Percentiles rank a stretch among this genome's conserved stretches.
Evolutionary conservation across 1,140 invertebrate species (phyloP).

Genomic region (Orchestia grillus): DNA sequence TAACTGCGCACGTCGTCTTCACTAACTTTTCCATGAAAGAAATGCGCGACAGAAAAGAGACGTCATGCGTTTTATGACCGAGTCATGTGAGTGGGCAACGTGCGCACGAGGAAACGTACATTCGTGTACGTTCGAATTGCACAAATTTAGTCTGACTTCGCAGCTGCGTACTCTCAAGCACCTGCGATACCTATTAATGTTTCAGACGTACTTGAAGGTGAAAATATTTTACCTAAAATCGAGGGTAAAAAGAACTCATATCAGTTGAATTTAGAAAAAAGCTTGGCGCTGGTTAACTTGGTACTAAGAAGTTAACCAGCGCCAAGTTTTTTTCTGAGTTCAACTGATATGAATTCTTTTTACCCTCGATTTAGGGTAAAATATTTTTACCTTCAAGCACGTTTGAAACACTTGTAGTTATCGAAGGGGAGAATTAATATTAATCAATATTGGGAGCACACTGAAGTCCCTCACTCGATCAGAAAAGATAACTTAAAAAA

Average conservation of each 20-base stretch:
- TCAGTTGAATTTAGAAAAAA: too few species aligned
- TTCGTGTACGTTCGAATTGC: background rate
- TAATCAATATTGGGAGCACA: too few species aligned
- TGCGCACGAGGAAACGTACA: background rate
- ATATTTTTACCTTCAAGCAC: background rate
- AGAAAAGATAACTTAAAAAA: background rate
- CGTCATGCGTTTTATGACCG: background rate
- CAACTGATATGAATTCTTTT: too few species aligned
- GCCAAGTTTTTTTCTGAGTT: too few species aligned
- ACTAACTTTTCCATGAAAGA: background rate
- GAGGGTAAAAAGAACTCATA: too few species aligned
- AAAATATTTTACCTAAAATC: background rate
- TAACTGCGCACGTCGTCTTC: background rate
- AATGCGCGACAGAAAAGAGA: conserved; percentile 28
- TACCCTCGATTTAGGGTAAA: background rate
- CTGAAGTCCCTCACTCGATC: too few species aligned
- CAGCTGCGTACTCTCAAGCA: background rate
- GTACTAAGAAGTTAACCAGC: too few species aligned
- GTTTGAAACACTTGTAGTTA: background rate
- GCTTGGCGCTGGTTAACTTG: too few species aligned
- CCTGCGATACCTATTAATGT: too few species aligned
- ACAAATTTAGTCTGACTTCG: background rate
- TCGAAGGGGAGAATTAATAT: too few species aligned
- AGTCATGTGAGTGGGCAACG: background rate
- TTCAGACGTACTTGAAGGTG: background rate